phyloP scores from a whole-genome alignment of 2,113 vertebrate genomes.

The Rhea americana region DNA sequence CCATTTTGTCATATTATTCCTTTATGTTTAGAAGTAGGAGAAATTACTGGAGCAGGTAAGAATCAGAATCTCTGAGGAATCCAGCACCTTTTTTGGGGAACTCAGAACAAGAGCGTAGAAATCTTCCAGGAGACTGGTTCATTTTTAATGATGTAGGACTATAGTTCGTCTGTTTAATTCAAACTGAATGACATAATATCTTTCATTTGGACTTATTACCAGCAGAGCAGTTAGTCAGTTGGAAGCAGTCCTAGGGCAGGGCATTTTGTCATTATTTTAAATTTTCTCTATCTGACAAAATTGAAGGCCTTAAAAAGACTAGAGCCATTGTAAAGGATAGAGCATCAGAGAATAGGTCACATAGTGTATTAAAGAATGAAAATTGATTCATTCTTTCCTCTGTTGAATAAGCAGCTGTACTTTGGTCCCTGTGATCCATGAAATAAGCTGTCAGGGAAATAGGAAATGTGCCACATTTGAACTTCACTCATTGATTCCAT shows the following conservation, averaged over 20 bases:
- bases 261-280: slow-evolving; percentile 64
- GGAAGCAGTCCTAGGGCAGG: slow-evolving; percentile 61
- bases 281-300: slow-evolving; percentile 68
- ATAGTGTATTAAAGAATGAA: slow-evolving; percentile 71
- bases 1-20: not conserved
- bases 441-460: slow-evolving; percentile 76
- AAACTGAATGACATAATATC: slow-evolving; percentile 61
- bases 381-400: slow-evolving; percentile 76
- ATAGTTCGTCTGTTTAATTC: slow-evolving; percentile 73
- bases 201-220: slow-evolving; percentile 73
- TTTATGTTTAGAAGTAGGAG: not conserved
- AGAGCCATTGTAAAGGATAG: slow-evolving; percentile 52
- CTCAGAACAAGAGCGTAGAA: not conserved
- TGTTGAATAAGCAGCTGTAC: slow-evolving; percentile 75
- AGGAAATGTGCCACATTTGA: slow-evolving; percentile 70
- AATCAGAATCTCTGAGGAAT: not conserved
- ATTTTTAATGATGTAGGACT: slow-evolving; percentile 61
- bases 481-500: slow-evolving; percentile 50
- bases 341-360: slow-evolving; percentile 67
- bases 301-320: slow-evolving; percentile 66
- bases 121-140: slow-evolving; percentile 34
- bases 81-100: not conserved
- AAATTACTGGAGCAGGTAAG: slow-evolving; percentile 29
- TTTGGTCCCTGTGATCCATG: slow-evolving; percentile 77
- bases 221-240: not conserved